These are phyloP conservation scores for Plectropomus leopardus DNA, from an alignment of 2,113 vertebrate species.

Conservation along the genomic window DNA sequence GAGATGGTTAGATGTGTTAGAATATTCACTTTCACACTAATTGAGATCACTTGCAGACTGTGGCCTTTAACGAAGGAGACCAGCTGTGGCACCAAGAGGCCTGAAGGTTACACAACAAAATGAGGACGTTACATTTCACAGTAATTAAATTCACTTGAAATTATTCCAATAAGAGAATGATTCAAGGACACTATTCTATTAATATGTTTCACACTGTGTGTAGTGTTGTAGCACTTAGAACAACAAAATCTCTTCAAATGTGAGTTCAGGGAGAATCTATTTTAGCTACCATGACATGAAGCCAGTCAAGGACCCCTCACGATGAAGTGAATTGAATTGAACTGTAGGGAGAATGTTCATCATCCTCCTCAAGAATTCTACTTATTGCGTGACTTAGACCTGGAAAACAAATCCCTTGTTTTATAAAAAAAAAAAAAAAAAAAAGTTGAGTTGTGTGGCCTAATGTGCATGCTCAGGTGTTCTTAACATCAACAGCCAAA, in stretches of 20 bases:
- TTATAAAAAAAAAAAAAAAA: background rate
- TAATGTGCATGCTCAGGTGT: background rate
- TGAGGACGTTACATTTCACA: background rate
- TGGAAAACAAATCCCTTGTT: background rate
- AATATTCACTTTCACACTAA: conserved; percentile 1
- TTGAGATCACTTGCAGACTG: background rate
- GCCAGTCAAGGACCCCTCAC: conserved; percentile 3
- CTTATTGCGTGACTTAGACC: background rate
- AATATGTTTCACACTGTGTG: background rate
- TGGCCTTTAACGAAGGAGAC: background rate
- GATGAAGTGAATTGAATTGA: background rate
- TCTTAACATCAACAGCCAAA: background rate
- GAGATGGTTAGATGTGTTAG: no score
- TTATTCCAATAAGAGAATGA: background rate
- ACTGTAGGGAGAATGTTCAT: background rate
- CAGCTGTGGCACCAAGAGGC: background rate
- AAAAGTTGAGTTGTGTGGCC: background rate
- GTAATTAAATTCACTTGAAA: conserved; percentile 11
- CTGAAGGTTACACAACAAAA: background rate
- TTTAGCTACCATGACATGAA: background rate
- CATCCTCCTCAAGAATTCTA: background rate
- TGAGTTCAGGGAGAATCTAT: background rate
- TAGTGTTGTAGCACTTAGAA: background rate
- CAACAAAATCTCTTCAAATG: conserved; percentile 9
- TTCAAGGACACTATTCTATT: background rate